phyloP scores from a whole-genome alignment of 2,113 vertebrate genomes.

The Oreocharis arfaki region DNA sequence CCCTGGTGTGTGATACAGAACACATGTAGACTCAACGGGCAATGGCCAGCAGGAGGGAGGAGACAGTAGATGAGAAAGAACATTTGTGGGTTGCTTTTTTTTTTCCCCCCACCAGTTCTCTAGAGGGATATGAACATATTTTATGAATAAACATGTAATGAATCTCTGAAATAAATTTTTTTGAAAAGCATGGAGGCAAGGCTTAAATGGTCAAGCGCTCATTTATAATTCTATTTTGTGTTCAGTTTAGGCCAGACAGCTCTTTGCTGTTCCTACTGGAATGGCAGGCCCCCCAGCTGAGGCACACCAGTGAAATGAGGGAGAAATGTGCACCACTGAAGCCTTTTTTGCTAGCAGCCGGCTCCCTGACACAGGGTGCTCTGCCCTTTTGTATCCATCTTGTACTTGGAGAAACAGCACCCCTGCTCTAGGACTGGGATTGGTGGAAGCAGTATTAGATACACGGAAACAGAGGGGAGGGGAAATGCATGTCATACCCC shows the following conservation, averaged over 20 bases:
- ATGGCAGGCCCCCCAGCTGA: neutral
- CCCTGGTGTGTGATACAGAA: neutral
- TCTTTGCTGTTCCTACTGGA: neutral
- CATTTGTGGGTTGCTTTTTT: neutral
- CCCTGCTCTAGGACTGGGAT: neutral
- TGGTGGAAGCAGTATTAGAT: neutral
- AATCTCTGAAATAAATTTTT: neutral
- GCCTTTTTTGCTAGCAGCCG: neutral
- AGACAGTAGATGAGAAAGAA: neutral
- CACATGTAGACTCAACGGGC: neutral
- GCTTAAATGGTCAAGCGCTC: neutral
- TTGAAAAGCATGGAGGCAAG: neutral
- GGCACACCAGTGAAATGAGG: neutral
- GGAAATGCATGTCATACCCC: neutral
- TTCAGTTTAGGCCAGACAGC: neutral
- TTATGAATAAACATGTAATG: neutral
- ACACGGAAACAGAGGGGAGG: neutral
- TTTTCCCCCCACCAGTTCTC: neutral
- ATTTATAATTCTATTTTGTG: neutral
- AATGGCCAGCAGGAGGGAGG: neutral
- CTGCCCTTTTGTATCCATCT: neutral
- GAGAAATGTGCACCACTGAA: fast-evolving
- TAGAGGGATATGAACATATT: neutral
- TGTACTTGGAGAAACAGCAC: neutral
- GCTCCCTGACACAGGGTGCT: neutral